Conservation (phyloP, 1,140 invertebrate species). For the Aphis craccivora region DNA sequence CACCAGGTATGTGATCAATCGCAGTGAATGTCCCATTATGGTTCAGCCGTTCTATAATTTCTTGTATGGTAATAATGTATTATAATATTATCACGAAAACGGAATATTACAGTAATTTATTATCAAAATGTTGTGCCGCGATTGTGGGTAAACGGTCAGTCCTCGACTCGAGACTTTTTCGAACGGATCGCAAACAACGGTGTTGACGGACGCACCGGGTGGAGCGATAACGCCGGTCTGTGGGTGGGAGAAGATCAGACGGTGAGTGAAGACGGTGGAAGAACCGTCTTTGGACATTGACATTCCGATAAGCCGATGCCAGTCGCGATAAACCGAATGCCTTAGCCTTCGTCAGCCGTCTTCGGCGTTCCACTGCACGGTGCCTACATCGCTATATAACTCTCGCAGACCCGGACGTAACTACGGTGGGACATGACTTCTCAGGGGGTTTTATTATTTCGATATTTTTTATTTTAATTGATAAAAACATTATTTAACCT, state of each 20-base stretch:
- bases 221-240: background rate
- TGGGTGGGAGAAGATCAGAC: background rate
- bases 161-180: background rate
- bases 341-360: no score
- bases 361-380: no score
- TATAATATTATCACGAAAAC: background rate
- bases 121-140: background rate
- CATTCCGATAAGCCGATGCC: conserved; percentile 33
- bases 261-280: background rate
- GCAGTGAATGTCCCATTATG: conserved; percentile 61
- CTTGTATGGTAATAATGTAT: background rate
- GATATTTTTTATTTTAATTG: background rate
- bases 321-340: background rate
- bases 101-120: background rate
- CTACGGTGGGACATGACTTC: no score
- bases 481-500: background rate
- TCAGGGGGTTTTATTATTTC: background rate
- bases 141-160: background rate
- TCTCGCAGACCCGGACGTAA: background rate
- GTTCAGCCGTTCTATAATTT: no score
- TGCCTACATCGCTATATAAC: no score
- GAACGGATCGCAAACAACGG: background rate
- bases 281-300: conserved; percentile 36
- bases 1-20: conserved; percentile 70
- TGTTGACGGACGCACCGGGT: no score